Conservation (phyloP, 2,888 invertebrate genomes). For the Masnerella sp. region DNA sequence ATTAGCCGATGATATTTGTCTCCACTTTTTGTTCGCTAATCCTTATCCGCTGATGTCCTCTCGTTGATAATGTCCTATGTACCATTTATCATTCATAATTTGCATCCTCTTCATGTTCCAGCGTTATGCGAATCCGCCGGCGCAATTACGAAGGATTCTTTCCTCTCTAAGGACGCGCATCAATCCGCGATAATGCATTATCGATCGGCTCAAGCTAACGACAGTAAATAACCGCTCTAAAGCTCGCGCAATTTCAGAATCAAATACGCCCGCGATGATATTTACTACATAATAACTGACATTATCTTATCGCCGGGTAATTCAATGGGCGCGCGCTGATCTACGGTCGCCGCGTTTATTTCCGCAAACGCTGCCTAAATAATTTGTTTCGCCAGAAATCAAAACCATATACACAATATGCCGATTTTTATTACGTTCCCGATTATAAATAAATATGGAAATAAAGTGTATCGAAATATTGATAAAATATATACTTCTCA, state of each 20-base stretch:
- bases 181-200: conserved; percentile 19
- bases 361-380: conserved; percentile 33
- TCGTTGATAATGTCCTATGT: too few relatives aligned
- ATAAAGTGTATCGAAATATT: too few relatives aligned
- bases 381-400: neutral
- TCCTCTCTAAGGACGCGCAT: conserved; percentile 20
- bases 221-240: conserved; percentile 37
- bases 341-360: conserved; percentile 41
- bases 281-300: conserved; percentile 55
- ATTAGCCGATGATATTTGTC: too few relatives aligned
- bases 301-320: conserved; percentile 55
- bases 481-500: too few relatives aligned
- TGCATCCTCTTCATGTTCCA: too few relatives aligned
- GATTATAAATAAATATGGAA: conserved; percentile 15
- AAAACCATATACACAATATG: conserved; percentile 3
- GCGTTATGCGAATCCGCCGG: too few relatives aligned
- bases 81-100: too few relatives aligned
- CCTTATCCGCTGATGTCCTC: too few relatives aligned
- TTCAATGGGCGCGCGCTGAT: conserved; percentile 39
- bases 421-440: conserved; percentile 21
- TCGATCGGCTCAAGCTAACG: conserved; percentile 29
- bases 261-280: conserved; percentile 36
- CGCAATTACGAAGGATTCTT: too few relatives aligned
- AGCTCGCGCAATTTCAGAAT: conserved; percentile 28
- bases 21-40: too few relatives aligned